Evolutionary conservation across 2,113 vertebrate genomes (phyloP).

Genomic region (Fregetta grallaria): DNA sequence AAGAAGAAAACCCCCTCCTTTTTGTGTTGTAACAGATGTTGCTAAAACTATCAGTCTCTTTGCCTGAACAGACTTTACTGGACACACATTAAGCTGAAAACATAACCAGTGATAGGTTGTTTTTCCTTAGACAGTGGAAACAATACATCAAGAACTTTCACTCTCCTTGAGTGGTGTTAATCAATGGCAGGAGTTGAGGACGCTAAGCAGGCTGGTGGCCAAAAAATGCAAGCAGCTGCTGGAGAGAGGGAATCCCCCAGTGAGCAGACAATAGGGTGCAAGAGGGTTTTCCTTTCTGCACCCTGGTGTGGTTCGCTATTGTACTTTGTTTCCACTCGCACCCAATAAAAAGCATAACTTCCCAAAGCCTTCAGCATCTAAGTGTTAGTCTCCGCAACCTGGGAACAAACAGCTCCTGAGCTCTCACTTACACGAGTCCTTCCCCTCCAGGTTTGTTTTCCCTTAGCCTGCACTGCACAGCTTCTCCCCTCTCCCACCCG

Average conservation of each 20-base stretch:
- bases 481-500: neutral
- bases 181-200: slow-evolving; percentile 46
- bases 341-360: neutral
- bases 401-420: neutral
- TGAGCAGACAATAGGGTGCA: neutral
- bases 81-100: neutral
- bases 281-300: neutral
- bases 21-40: neutral
- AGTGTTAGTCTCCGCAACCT: neutral
- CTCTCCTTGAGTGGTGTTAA: slow-evolving; percentile 53
- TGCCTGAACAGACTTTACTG: neutral
- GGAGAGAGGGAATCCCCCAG: slow-evolving; percentile 63
- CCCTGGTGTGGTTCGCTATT: neutral
- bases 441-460: neutral
- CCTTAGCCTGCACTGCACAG: neutral
- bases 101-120: neutral
- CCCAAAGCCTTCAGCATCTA: slow-evolving; percentile 24
- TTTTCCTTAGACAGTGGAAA: slow-evolving; percentile 26
- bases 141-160: slow-evolving; percentile 36
- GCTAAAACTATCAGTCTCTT: neutral
- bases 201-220: slow-evolving; percentile 5
- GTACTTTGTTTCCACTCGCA: neutral
- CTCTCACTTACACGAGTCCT: neutral
- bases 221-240: slow-evolving; percentile 62
- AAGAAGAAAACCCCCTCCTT: neutral